Conservation (phyloP, 1,140 invertebrate species). For the Myzus persicae region DNA sequence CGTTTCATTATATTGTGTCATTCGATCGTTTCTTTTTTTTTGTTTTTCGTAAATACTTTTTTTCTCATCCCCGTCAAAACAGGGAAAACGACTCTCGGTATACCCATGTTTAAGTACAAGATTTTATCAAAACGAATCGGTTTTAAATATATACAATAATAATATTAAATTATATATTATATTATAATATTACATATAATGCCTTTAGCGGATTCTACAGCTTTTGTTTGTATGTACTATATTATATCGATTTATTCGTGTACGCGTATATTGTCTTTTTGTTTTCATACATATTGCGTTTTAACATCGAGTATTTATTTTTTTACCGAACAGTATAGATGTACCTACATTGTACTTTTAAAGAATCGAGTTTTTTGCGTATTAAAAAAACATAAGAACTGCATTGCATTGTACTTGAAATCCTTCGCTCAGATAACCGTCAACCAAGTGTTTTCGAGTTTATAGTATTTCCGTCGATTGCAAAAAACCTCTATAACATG, state of each 20-base stretch:
- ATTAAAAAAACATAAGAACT: background rate
- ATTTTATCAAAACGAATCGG: background rate
- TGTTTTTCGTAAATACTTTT: background rate
- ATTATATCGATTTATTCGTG: background rate
- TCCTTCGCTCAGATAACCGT: background rate
- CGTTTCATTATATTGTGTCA: background rate
- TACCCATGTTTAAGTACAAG: no score
- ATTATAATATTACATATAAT: background rate
- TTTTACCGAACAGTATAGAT: background rate
- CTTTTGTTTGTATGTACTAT: background rate
- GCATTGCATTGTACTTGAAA: background rate
- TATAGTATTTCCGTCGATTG: background rate
- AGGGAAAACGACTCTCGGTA: background rate
- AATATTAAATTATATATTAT: no score
- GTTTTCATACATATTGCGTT: background rate
- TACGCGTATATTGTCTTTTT: background rate
- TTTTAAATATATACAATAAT: background rate
- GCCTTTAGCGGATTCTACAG: background rate
- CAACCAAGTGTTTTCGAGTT: background rate
- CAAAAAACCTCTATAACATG: background rate
- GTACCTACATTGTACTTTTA: background rate
- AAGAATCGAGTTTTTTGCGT: background rate
- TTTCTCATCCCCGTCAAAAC: background rate
- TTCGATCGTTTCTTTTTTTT: background rate
- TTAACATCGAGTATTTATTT: background rate